Conservation (phyloP, 2,113 vertebrate species). For the Salvelinus sp. region DNA sequence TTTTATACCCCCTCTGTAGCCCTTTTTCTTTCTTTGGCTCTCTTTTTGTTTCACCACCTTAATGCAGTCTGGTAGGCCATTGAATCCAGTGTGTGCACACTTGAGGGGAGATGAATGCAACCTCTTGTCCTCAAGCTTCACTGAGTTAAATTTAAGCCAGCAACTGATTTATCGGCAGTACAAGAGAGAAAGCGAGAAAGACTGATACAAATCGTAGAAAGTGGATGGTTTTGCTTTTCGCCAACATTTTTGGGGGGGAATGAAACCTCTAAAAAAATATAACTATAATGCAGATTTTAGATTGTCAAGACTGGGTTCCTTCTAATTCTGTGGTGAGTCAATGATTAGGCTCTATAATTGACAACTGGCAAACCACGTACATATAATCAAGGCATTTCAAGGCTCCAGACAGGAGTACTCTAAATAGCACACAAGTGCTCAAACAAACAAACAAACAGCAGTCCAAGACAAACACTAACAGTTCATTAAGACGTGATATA, state of each 20-base stretch:
- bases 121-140: slow-evolving; percentile 37
- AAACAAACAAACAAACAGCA: not conserved
- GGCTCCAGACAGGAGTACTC: not conserved
- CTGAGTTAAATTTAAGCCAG: slow-evolving; percentile 68
- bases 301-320: no score
- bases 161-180: slow-evolving; percentile 54
- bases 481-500: not conserved
- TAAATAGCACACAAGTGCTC: not conserved
- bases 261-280: no score
- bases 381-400: not conserved
- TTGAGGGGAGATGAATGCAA: slow-evolving; percentile 56
- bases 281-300: no score
- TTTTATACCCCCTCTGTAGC: slow-evolving; percentile 36
- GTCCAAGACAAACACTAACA: not conserved
- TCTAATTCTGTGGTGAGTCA: not conserved
- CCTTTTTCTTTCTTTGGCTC: slow-evolving; percentile 15
- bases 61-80: slow-evolving; percentile 40
- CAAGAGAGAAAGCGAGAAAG: not conserved
- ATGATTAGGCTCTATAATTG: not conserved
- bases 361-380: not conserved
- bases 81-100: slow-evolving; percentile 37
- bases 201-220: no score
- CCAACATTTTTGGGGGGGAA: no score
- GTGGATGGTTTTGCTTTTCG: no score
- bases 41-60: slow-evolving; percentile 57